Conservation (phyloP, 2,797 vertebrate genomes). For the Mus spretus region DNA sequence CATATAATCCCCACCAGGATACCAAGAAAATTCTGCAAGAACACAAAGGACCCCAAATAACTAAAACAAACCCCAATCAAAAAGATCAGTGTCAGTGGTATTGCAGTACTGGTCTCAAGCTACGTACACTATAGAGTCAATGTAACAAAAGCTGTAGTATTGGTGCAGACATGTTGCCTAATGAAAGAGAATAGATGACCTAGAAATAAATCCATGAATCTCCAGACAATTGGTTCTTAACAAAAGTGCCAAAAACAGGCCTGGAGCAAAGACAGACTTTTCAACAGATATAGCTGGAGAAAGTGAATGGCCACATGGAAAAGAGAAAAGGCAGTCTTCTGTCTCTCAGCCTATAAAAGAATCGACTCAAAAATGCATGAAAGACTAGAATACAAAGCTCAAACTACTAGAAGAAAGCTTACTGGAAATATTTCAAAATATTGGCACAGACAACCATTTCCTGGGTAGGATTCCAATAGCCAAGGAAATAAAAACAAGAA, state of each 20-base stretch:
- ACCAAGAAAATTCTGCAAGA: neutral
- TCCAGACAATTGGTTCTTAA: neutral
- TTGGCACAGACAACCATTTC: neutral
- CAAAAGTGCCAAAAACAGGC: neutral
- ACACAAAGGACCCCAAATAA: neutral
- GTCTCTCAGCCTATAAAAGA: neutral
- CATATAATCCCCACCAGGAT: neutral
- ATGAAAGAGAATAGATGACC: neutral
- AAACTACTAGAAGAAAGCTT: neutral
- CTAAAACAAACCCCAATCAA: neutral
- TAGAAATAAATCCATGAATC: neutral
- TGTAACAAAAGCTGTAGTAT: neutral
- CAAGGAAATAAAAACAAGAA: slow-evolving; percentile 6
- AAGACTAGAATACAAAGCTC: neutral
- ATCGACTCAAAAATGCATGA: neutral
- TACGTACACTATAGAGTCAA: neutral
- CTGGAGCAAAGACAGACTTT: neutral
- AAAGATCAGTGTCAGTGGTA: neutral
- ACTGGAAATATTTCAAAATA: slow-evolving; percentile 13
- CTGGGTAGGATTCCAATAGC: neutral
- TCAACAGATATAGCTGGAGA: neutral
- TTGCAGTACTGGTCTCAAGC: neutral
- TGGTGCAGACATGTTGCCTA: neutral
- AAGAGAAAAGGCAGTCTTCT: neutral
- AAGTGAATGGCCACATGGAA: neutral